Evolutionary conservation across 2,888 invertebrate species (phyloP), one percentile per base, ranked within the genome.

Genomic region (Aleiodes leptofemur): DNA sequence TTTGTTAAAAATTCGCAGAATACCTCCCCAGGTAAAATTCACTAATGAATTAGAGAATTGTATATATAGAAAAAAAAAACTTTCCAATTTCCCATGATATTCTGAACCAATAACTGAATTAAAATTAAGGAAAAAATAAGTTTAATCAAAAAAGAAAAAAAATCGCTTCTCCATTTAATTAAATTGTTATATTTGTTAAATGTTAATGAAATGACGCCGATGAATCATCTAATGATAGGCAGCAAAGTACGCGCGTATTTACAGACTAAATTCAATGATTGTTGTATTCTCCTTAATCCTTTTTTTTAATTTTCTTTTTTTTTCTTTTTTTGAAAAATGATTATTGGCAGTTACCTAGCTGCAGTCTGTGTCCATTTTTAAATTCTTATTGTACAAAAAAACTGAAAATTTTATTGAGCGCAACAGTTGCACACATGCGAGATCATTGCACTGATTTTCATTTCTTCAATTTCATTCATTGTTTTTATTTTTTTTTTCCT

Each of bases 311-410:
- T 72, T 14, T 53, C 38, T 64, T 73, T 43, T 76, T 56, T n/a
- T 29, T 66, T 70, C 55, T 72, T 66, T 29, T 69, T 76, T 72
- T 76, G 72, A 77, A 79, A 76, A 82, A 84, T 83, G 78, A n/a
- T 64, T 83, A 82, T 84, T 86, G 87, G 87, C 88, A 89, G 87
- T 88, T 89, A 82, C 79, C 83, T 86, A 87, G 86, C 88, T 88
- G 86, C 84, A 88, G 87, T 87, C 86, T 86, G 86, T 77, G 64
- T 71, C 34, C 68, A 64, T 73, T 78, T 78, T 68, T 43, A 43
- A 43, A 73, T 68, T 31, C 48, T 71, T 11, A 73, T 74, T 70
- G 84, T 86, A 88, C 86, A 87, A 86, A 83, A 64, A 88, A 88
- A 87, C 85, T 83, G 84, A 84, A 84, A 86, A 87, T 87, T 87